Conservation (phyloP, 2,888 invertebrate species). For the Sarcophaga rosellei region DNA sequence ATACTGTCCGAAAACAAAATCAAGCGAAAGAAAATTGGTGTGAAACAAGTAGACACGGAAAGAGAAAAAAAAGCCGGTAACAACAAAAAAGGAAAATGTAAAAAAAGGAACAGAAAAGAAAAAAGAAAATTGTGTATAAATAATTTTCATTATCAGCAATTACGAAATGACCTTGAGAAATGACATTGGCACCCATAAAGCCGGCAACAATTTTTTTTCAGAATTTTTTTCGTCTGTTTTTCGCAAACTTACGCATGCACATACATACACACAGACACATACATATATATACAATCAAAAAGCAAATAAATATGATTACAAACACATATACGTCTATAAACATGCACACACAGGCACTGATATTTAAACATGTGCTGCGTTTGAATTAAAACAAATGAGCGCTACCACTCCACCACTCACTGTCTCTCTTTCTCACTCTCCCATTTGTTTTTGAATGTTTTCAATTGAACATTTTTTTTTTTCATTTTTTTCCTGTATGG, state of each 20-base stretch:
- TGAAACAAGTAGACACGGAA: constrained; percentile 42
- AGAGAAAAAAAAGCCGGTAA: constrained; percentile 72
- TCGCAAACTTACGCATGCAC: neutral
- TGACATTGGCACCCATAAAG: constrained; percentile 71
- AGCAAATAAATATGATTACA: neutral
- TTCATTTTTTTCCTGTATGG: constrained; percentile 68
- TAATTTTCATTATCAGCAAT: constrained; percentile 80
- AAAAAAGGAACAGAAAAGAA: constrained; percentile 66
- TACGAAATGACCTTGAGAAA: constrained; percentile 79
- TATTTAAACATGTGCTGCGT: constrained; percentile 36
- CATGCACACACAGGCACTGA: neutral
- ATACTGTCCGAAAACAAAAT: constrained; percentile 32
- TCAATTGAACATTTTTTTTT: neutral
- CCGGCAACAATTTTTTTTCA: constrained; percentile 49
- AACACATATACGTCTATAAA: neutral
- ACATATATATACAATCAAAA: too few relatives aligned
- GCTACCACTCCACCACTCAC: neutral
- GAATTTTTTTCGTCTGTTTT: constrained; percentile 26
- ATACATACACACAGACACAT: neutral
- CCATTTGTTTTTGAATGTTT: constrained; percentile 21
- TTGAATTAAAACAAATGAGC: constrained; percentile 58
- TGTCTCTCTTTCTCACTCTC: constrained; percentile 28
- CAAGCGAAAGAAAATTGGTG: constrained; percentile 30
- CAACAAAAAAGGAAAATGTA: neutral
- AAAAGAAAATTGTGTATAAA: constrained; percentile 75